Percentiles rank a stretch among this genome's conserved stretches.
Conservation (phyloP, 92 coral and sea anemone species). For the Nematostella vectensis region DNA sequence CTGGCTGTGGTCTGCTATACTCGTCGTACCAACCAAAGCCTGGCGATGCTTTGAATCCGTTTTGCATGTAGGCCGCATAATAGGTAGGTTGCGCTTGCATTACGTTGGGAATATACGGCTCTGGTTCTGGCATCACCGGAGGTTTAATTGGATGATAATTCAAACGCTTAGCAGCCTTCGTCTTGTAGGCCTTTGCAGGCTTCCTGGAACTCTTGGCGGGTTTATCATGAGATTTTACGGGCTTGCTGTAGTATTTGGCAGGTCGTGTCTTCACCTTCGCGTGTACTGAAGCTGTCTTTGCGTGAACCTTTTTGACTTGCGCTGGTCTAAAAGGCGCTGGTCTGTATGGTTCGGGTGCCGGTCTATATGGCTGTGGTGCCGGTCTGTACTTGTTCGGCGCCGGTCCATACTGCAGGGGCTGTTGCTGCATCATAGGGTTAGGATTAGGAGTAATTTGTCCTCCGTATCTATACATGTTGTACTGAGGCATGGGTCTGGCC, state of each 20-base stretch:
- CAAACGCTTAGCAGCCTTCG: no score
- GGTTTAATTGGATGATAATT: no score
- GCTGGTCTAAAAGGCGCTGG: not conserved
- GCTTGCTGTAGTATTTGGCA: no score
- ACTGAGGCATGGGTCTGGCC: not conserved
- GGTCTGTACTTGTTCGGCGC: not conserved
- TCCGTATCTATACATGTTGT: not conserved
- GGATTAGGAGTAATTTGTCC: not conserved
- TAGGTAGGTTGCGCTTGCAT: constrained; percentile 15
- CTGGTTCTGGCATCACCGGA: not conserved
- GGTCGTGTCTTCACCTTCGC: not conserved
- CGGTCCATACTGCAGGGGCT: not conserved
- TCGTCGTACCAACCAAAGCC: no score
- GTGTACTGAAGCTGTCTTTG: not conserved
- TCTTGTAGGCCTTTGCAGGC: not conserved
- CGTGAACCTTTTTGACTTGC: not conserved
- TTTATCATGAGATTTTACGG: not conserved
- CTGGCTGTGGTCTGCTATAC: no score
- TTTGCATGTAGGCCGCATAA: constrained; percentile 10
- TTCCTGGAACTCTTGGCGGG: not conserved
- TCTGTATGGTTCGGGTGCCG: not conserved
- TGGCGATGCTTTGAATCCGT: constrained; percentile 10
- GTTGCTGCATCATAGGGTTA: not conserved
- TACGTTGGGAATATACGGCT: constrained; percentile 2
- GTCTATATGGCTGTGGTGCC: not conserved